Conservation (phyloP, 2,797 vertebrate species). For the Mormyrops boulengeri region DNA sequence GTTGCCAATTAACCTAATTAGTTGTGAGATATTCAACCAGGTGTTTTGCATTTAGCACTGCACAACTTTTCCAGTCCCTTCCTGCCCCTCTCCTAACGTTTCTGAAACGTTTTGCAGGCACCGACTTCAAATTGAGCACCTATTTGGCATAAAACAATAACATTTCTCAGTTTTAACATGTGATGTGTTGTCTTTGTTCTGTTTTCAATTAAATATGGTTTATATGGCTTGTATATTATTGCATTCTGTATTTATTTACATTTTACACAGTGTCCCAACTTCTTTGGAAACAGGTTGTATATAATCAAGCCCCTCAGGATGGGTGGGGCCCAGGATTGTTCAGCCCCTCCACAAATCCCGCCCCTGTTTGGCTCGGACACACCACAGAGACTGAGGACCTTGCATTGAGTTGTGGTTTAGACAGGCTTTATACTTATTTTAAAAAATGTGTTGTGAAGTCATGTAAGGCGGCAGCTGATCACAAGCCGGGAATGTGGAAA, state of each 20-base stretch:
- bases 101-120: neutral
- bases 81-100: neutral
- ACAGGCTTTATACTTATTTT: neutral
- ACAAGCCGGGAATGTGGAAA: neutral
- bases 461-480: neutral
- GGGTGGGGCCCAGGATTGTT: neutral
- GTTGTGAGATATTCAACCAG: neutral
- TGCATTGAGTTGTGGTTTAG: neutral
- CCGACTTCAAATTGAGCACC: neutral
- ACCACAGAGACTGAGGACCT: neutral
- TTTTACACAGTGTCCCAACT: neutral
- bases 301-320: neutral
- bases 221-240: neutral
- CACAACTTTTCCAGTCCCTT: neutral
- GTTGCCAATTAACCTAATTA: neutral
- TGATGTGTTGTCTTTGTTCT: neutral
- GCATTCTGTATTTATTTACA: neutral
- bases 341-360: neutral
- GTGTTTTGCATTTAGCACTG: neutral
- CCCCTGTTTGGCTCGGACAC: neutral
- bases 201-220: neutral
- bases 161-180: neutral
- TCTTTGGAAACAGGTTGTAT: neutral
- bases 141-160: neutral
- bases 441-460: neutral